Evolutionary conservation across 2,113 vertebrate species (phyloP).

Genomic region (Cygnus buccinator): DNA sequence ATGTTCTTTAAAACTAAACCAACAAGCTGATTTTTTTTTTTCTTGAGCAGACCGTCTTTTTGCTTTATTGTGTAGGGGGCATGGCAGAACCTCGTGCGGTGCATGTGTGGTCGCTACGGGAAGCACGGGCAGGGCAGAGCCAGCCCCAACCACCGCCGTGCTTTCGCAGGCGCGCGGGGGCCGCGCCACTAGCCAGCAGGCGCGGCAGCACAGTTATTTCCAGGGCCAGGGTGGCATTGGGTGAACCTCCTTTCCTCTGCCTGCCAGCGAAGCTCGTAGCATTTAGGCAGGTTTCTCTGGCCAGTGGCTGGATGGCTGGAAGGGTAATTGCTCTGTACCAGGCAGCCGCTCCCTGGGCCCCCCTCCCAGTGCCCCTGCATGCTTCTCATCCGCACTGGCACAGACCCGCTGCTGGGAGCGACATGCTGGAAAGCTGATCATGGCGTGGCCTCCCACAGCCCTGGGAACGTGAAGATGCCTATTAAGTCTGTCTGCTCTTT

Average conservation of each 20-base stretch:
- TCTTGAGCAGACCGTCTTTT: neutral
- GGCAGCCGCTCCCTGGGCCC: neutral
- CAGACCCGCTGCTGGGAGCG: accelerated
- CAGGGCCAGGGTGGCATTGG: neutral
- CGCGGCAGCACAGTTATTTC: neutral
- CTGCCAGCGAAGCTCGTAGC: neutral
- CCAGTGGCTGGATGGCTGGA: accelerated
- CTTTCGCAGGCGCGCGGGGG: accelerated
- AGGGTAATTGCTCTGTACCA: neutral
- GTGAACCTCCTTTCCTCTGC: neutral
- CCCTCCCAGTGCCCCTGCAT: accelerated
- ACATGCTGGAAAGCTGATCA: neutral
- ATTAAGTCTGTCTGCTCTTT: too few relatives aligned
- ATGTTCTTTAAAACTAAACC: neutral
- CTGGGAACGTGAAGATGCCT: neutral
- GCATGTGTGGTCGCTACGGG: accelerated
- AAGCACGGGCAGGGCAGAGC: neutral
- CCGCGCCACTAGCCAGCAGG: neutral
- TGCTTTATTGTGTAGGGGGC: accelerated
- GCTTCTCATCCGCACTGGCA: neutral
- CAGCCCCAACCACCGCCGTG: neutral
- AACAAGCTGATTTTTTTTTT: neutral
- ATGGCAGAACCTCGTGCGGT: accelerated
- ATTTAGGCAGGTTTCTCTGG: neutral
- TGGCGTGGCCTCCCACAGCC: neutral